These are phyloP conservation scores for Semicossyphus pulcher DNA, from an alignment of 2,113 vertebrate species.

Conservation along the genomic window DNA sequence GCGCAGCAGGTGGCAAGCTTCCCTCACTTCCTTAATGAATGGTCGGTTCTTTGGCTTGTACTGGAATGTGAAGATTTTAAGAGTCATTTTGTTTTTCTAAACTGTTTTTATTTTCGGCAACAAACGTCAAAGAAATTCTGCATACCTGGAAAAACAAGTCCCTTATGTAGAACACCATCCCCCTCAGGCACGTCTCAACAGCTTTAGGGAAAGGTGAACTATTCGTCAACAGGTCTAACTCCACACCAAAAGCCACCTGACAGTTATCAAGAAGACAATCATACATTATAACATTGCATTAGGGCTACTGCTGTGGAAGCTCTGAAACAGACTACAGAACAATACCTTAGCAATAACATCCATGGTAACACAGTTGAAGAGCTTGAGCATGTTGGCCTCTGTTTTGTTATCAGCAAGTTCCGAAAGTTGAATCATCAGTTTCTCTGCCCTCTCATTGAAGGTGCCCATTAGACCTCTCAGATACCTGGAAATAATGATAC, in stretches of 20 bases:
- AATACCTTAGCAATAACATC: conserved; percentile 80
- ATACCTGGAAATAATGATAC: conserved; percentile 67
- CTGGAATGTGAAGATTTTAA: conserved; percentile 54
- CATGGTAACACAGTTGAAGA: conserved; percentile 78
- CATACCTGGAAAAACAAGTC: conserved; percentile 79
- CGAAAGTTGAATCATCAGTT: conserved; percentile 73
- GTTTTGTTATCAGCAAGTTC: conserved; percentile 57
- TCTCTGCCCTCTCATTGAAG: conserved; percentile 80
- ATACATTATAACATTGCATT: neutral
- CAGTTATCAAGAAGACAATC: neutral
- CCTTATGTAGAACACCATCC: conserved; percentile 72
- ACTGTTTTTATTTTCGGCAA: neutral
- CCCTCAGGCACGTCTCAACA: conserved; percentile 84
- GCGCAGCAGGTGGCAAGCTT: conserved; percentile 85
- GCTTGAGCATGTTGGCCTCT: conserved; percentile 62
- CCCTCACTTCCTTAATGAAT: conserved; percentile 82
- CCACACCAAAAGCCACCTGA: conserved; percentile 90
- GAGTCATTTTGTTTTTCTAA: neutral
- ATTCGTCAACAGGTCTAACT: conserved; percentile 83
- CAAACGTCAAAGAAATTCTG: neutral
- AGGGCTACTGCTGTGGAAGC: neutral
- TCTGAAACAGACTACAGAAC: neutral
- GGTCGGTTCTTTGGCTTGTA: conserved; percentile 83
- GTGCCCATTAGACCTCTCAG: conserved; percentile 72
- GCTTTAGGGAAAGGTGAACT: conserved; percentile 83